phyloP scores from a whole-genome alignment of 2,888 invertebrate genomes.

The Thymelicus lineola region DNA sequence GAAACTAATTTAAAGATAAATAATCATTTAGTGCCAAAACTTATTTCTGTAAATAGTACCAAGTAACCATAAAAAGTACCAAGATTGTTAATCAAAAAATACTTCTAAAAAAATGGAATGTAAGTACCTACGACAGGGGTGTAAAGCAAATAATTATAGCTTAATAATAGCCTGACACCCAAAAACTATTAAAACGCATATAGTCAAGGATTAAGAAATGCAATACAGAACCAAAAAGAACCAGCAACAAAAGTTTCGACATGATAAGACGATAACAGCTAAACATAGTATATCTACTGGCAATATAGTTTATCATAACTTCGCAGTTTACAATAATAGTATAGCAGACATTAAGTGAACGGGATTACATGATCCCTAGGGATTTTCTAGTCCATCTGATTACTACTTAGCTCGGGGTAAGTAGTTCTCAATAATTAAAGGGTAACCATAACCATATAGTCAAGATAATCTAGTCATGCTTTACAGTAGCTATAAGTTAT shows the following conservation, averaged over 20 bases:
- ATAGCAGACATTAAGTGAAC: not conserved
- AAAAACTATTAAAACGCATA: too few relatives aligned
- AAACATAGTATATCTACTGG: not conserved
- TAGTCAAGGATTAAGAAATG: too few relatives aligned
- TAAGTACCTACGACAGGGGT: too few relatives aligned
- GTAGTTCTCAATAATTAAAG: constrained; percentile 4
- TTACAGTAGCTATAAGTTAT: not conserved
- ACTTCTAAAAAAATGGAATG: too few relatives aligned
- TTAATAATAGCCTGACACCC: too few relatives aligned
- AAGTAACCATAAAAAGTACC: too few relatives aligned
- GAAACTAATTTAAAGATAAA: too few relatives aligned
- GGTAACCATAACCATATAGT: not conserved
- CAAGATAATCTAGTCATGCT: not conserved
- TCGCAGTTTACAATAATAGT: not conserved
- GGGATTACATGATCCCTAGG: not conserved
- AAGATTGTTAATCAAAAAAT: too few relatives aligned
- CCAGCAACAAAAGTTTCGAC: not conserved
- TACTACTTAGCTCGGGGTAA: constrained; percentile 2
- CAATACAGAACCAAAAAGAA: not conserved
- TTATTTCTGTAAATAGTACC: too few relatives aligned
- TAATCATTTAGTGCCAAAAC: too few relatives aligned
- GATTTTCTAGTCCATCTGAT: constrained; percentile 2
- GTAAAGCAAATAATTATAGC: too few relatives aligned
- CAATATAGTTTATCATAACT: not conserved
- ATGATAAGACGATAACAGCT: not conserved